A percentile compares a stretch with the other conserved stretches of the same genome.
These are phyloP conservation scores for Rhizoglyphus robini DNA, from an alignment of 1,140 invertebrate genomes.

Conservation along the genomic window DNA sequence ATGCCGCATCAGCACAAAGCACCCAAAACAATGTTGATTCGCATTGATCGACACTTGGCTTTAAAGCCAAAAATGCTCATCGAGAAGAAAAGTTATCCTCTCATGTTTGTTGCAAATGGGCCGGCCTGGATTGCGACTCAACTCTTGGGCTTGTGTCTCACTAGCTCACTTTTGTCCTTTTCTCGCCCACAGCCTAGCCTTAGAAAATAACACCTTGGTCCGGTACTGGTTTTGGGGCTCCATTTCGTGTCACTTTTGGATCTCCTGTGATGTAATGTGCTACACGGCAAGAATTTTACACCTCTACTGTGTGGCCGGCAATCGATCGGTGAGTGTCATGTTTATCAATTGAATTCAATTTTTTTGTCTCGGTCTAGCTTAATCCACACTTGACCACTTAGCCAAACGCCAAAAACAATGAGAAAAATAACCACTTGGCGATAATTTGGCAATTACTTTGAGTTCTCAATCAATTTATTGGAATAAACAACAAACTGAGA, in stretches of 20 bases:
- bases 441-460: neutral
- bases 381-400: neutral
- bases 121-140: too few species aligned
- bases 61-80: too few species aligned
- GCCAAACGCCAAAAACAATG: neutral
- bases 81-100: too few species aligned
- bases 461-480: too few species aligned
- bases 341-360: neutral
- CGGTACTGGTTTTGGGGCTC: slow-evolving; percentile 68
- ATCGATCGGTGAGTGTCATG: slow-evolving; percentile 53
- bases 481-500: too few species aligned
- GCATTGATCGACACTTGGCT: too few species aligned
- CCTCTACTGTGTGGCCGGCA: slow-evolving; percentile 73
- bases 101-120: too few species aligned
- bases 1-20: too few species aligned
- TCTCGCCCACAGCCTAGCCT: slow-evolving; percentile 52
- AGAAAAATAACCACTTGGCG: neutral
- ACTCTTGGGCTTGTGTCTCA: too few species aligned
- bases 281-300: slow-evolving; percentile 76
- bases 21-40: too few species aligned
- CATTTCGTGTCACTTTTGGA: slow-evolving; percentile 56
- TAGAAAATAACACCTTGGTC: slow-evolving; percentile 56
- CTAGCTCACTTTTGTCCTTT: too few species aligned
- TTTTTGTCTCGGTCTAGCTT: neutral
- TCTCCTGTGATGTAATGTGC: slow-evolving; percentile 37